Evolutionary conservation across 2,113 vertebrate genomes (phyloP).

Genomic region (Gorsachius goisagi): DNA sequence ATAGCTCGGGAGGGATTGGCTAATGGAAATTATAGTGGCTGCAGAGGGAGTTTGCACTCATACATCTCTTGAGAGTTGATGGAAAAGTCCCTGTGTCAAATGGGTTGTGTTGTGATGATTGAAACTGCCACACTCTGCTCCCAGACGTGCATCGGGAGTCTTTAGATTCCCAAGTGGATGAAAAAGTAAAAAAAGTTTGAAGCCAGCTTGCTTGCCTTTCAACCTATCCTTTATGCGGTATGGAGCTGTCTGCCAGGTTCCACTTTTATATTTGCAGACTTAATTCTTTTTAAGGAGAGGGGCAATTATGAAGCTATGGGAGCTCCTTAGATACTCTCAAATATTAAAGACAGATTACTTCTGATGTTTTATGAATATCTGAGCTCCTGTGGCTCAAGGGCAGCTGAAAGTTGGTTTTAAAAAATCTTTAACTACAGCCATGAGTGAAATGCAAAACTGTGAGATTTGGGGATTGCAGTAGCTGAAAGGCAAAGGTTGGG

Average conservation of each 20-base stretch:
- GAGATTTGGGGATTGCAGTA: background rate
- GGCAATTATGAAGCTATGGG: background rate
- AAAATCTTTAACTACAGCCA: background rate
- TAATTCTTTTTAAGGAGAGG: background rate
- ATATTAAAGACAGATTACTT: background rate
- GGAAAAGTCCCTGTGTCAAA: background rate
- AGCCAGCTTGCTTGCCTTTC: background rate
- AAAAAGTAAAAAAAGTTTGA: background rate
- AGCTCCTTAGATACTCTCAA: background rate
- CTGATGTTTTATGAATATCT: background rate
- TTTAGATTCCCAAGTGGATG: background rate
- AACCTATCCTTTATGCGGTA: background rate
- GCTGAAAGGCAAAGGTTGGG: background rate
- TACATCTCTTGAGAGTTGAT: background rate
- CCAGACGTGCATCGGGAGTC: background rate
- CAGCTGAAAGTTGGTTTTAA: background rate
- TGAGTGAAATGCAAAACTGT: background rate
- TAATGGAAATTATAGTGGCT: background rate
- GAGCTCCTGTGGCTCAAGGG: background rate
- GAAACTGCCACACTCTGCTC: background rate
- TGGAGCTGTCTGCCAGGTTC: background rate
- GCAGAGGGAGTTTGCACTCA: background rate
- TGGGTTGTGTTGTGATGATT: background rate
- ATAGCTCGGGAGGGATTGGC: background rate
- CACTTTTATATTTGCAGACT: background rate